Evolutionary conservation across 2,888 invertebrate species (phyloP).

Genomic region (Parnassius orleans): DNA sequence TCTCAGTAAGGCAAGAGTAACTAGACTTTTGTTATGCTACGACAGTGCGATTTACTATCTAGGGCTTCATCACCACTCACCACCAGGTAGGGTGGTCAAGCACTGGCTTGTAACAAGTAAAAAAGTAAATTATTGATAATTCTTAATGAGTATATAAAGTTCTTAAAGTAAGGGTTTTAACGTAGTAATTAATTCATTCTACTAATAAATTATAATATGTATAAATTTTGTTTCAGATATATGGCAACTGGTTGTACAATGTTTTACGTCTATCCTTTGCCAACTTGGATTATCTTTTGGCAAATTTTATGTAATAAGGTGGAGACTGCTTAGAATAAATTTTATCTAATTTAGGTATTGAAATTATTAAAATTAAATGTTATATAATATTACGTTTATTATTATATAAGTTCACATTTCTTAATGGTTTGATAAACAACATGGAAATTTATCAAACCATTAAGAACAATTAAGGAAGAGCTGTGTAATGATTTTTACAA

Average conservation of each 20-base stretch:
- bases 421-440: too few relatives aligned
- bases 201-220: background rate
- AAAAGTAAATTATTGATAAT: too few relatives aligned
- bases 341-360: background rate
- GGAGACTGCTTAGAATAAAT: conserved; percentile 24
- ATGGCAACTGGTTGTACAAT: conserved; percentile 94
- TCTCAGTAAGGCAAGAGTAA: too few relatives aligned
- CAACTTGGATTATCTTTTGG: conserved; percentile 93
- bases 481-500: background rate
- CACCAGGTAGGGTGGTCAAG: too few relatives aligned
- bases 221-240: conserved; percentile 82
- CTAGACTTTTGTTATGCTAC: too few relatives aligned
- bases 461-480: background rate
- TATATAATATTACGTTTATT: background rate
- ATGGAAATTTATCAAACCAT: background rate
- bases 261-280: conserved; percentile 86
- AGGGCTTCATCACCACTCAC: too few relatives aligned
- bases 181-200: too few relatives aligned
- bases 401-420: background rate
- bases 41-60: too few relatives aligned
- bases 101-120: too few relatives aligned
- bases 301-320: conserved; percentile 60
- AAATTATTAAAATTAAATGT: background rate
- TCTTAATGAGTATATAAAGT: too few relatives aligned
- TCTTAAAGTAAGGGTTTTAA: too few relatives aligned